These are phyloP conservation scores for Amiota minor DNA, from an alignment of 2,888 invertebrate species.

Conservation along the genomic window DNA sequence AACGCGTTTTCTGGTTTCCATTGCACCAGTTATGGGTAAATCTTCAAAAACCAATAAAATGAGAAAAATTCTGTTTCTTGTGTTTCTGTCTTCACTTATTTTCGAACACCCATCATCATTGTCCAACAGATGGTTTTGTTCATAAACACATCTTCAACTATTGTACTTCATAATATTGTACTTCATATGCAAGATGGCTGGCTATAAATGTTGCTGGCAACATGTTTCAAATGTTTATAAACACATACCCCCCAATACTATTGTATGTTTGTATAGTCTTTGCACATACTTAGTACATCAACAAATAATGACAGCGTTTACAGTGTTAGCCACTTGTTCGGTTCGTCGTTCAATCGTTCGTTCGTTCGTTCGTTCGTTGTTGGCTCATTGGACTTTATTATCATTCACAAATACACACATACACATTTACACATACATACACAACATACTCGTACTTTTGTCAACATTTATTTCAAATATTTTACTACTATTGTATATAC, in stretches of 20 bases:
- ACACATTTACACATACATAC: background rate
- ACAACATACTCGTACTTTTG: background rate
- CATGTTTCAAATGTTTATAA: slow-evolving; percentile 25
- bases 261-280: no score
- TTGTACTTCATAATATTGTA: background rate
- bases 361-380: background rate
- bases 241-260: no score
- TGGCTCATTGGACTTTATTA: no score
- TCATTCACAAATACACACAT: background rate
- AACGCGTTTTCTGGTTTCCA: slow-evolving; percentile 71
- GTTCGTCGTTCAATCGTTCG: slow-evolving; percentile 4
- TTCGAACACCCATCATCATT: background rate
- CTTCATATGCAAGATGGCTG: background rate
- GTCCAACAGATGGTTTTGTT: background rate
- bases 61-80: slow-evolving; percentile 24
- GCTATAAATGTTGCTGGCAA: slow-evolving; percentile 31
- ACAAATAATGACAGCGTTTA: slow-evolving; percentile 9
- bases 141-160: background rate
- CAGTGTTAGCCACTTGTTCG: slow-evolving; percentile 23
- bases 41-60: slow-evolving; percentile 20
- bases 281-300: background rate
- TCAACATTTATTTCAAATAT: no score
- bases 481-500: no score
- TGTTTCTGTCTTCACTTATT: background rate
- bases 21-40: slow-evolving; percentile 74